Evolutionary conservation across 2,113 vertebrate species (phyloP).

Genomic region (Gopherus evgoodei): DNA sequence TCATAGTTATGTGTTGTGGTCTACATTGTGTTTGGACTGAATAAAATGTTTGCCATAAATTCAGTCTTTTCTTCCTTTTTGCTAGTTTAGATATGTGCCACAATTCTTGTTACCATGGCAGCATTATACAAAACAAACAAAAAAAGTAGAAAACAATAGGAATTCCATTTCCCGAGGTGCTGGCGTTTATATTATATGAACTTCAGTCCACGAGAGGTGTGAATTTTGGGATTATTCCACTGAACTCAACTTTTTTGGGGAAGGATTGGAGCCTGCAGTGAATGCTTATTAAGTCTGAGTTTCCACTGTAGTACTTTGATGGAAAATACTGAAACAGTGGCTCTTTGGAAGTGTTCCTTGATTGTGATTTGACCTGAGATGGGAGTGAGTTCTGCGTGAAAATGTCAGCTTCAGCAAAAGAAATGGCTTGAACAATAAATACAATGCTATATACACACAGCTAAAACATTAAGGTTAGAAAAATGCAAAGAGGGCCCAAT

Average conservation of each 20-base stretch:
- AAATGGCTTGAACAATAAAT: fast-evolving
- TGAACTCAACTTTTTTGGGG: background rate
- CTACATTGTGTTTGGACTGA: background rate
- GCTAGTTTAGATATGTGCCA: background rate
- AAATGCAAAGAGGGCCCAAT: too few relatives aligned
- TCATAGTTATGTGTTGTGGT: background rate
- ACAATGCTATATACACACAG: background rate
- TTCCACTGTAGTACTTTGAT: background rate
- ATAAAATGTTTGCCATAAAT: background rate
- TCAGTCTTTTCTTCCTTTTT: background rate
- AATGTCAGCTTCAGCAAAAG: background rate
- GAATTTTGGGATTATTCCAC: background rate
- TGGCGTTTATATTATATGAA: background rate
- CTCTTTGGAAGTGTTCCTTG: background rate
- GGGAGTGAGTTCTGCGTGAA: fast-evolving
- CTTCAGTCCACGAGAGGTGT: too few relatives aligned
- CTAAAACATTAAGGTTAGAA: background rate
- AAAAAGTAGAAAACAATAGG: background rate
- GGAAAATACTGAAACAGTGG: background rate
- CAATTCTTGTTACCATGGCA: background rate
- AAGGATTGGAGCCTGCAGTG: background rate
- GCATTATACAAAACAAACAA: background rate
- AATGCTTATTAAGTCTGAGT: background rate
- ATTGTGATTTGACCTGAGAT: background rate
- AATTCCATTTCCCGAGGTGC: background rate